Percentiles rank a stretch among this genome's conserved stretches.
Conservation (phyloP, 2,113 vertebrate genomes). For the Barnardius zonarius region DNA sequence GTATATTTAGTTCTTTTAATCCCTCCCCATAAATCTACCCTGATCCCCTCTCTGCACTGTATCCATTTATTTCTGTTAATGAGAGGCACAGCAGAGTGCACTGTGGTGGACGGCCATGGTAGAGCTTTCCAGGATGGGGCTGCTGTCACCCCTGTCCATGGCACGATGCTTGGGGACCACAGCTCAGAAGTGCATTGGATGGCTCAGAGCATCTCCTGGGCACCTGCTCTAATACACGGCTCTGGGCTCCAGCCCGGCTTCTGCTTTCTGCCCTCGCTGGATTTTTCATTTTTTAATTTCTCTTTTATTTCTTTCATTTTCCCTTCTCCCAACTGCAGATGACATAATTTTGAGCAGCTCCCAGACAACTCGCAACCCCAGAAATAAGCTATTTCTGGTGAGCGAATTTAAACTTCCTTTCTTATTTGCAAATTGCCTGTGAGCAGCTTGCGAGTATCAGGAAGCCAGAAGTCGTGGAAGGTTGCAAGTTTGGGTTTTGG, state of each 20-base stretch:
- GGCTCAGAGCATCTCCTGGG: not conserved
- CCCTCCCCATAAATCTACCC: constrained; percentile 50
- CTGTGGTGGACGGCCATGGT: fast-evolving
- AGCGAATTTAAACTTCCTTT: constrained; percentile 16
- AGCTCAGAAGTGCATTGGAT: not conserved
- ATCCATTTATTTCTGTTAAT: constrained; percentile 4
- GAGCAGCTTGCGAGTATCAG: not conserved
- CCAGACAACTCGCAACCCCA: constrained; percentile 56
- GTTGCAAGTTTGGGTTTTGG: not conserved
- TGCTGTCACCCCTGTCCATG: not conserved
- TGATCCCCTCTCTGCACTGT: not conserved
- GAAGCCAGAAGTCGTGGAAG: not conserved
- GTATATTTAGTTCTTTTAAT: constrained; percentile 55
- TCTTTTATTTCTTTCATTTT: not conserved
- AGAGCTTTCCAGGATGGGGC: not conserved
- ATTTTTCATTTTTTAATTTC: not conserved
- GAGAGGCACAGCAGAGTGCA: not conserved
- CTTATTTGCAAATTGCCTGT: constrained; percentile 31
- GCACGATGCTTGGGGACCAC: not conserved
- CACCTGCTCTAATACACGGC: not conserved
- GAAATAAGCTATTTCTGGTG: constrained; percentile 31
- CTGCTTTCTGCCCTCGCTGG: not conserved
- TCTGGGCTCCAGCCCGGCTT: not conserved
- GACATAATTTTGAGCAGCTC: constrained; percentile 47
- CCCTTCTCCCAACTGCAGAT: not conserved